phyloP scores from a whole-genome alignment of 2,797 vertebrate genomes.

The Adelosebastes latens region DNA sequence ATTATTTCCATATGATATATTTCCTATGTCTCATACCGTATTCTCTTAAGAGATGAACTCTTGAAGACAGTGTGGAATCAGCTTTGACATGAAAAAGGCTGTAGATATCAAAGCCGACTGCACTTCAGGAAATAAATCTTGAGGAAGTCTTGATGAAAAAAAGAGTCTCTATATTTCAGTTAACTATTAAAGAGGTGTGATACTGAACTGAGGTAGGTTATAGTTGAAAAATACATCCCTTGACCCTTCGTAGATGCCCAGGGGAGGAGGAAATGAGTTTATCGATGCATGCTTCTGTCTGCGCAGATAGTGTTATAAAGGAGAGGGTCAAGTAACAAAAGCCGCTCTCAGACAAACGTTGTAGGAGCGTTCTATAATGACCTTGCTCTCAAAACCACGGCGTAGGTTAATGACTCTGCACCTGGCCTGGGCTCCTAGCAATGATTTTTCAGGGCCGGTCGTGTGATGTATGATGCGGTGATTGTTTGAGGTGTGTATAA shows the following conservation, averaged over 20 bases:
- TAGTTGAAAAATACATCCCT: conserved; percentile 42
- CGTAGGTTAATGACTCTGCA: conserved; percentile 87
- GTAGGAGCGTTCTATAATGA: conserved; percentile 64
- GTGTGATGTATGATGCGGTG: conserved; percentile 90
- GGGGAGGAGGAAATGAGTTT: conserved; percentile 65
- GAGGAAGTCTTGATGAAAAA: neutral
- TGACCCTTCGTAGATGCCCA: conserved; percentile 38
- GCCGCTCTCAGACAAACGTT: conserved; percentile 61
- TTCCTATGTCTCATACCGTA: neutral
- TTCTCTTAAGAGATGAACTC: neutral
- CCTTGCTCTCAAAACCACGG: conserved; percentile 65
- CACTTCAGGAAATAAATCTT: conserved; percentile 4
- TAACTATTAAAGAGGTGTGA: conserved; percentile 8
- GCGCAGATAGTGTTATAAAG: conserved; percentile 68
- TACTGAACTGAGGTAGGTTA: conserved; percentile 12
- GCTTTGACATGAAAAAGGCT: neutral
- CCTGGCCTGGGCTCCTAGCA: conserved; percentile 84
- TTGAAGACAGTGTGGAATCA: neutral
- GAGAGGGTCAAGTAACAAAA: conserved; percentile 75
- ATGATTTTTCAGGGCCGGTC: conserved; percentile 86
- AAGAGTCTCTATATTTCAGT: neutral
- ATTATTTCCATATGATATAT: neutral
- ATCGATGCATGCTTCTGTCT: conserved; percentile 72
- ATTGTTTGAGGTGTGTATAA: conserved; percentile 89
- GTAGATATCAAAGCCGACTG: neutral